Conservation (phyloP, 2,113 vertebrate genomes). For the Urocynchramus pylzowi region DNA sequence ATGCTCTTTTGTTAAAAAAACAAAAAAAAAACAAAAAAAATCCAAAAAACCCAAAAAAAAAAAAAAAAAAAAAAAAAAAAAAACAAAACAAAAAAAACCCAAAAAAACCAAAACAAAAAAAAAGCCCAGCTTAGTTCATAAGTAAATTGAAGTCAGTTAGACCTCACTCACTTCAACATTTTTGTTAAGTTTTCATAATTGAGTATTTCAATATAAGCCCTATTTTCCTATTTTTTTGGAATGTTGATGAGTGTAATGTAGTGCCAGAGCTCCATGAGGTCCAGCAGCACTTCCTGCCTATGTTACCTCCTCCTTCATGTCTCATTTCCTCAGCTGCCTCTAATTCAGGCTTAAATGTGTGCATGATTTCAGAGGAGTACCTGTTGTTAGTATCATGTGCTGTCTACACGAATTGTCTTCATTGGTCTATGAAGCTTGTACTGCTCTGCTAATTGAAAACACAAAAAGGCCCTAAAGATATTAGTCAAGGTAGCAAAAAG, state of each 20-base stretch:
- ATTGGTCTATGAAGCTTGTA: background rate
- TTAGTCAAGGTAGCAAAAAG: background rate
- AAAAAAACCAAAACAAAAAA: background rate
- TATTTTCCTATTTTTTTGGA: background rate
- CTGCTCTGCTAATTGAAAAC: background rate
- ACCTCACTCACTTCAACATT: background rate
- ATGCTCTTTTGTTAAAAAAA: slow-evolving; percentile 10
- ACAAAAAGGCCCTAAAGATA: background rate
- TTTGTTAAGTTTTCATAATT: background rate
- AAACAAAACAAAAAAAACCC: too few relatives aligned
- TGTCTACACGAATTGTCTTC: background rate
- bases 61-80: background rate
- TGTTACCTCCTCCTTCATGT: background rate
- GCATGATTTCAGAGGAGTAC: background rate
- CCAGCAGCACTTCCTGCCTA: background rate
- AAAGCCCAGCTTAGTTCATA: background rate
- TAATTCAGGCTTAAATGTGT: background rate
- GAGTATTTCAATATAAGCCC: background rate
- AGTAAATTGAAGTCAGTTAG: background rate
- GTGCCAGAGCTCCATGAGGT: background rate
- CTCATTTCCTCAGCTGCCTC: background rate
- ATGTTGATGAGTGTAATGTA: background rate
- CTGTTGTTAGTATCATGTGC: background rate
- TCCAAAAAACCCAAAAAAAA: too few relatives aligned
- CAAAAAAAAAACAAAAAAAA: background rate